Base-by-base conservation (phyloP, 1,140 invertebrate species). In the Heliconius hermathena region DNA sequence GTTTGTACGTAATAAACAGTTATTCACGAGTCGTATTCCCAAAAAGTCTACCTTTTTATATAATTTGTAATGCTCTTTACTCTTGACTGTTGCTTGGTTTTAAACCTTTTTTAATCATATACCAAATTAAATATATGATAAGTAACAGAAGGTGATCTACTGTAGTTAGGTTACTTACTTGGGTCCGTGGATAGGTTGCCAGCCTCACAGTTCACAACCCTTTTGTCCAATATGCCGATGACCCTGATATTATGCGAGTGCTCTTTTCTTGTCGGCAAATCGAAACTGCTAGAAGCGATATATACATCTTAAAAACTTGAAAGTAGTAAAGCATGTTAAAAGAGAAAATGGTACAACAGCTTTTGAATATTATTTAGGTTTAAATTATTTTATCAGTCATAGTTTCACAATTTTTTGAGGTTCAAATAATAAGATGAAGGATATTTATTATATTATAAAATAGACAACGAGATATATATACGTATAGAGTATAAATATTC, bases 211-310 rank as follows among this genome's bases (percentile, higher is more conserved):
- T 60, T 22, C 57, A 60, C 20, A 26, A 60, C 57, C 60, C 60
- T 66, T 66, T 66, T 29, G 26, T 29, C 60, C 1, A 26, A 29
- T 66, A 29, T 26, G 26, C 60, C 22, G 60, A 26, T 66, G 60
- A 29, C 60, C 60, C 60, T 66, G 60, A 66, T 66, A 66, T 29
- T 66, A 66, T 66, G 60, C 60, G 26, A 66, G 60, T 66, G 60
- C 60, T 66, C 60, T 66, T 66, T 29, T 29, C 57, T 26, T 60
- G 57, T 60, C 57, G 5, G 60, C 26, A 29, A 66, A 66, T 16
- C 60, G 60, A 66, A 66, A 66, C 60, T 66, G 26, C 60, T 66
- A 22, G n/a, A 66, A 29, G 26, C 60, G 22, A 26, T 26, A 29
- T 66, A 29, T 22, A 29, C n/a, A 29, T 26, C 29, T 66, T 29